Conservation (phyloP, 2,888 invertebrate genomes). For the Rugalucina vietnamica region DNA sequence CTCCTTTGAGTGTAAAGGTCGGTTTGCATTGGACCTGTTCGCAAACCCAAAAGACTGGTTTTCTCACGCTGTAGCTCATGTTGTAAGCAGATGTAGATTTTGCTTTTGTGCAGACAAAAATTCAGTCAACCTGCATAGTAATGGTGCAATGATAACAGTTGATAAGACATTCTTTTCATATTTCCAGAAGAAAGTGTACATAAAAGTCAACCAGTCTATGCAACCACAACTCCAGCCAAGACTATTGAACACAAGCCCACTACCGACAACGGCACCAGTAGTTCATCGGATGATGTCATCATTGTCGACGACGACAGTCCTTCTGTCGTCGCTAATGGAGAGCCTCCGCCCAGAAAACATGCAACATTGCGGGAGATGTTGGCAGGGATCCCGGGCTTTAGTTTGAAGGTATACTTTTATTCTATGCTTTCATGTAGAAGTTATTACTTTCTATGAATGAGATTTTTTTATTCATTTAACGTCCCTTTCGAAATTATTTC, state of each 20-base stretch:
- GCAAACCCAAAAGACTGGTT: too few relatives aligned
- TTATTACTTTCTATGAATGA: too few relatives aligned
- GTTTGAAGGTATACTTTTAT: constrained; percentile 79
- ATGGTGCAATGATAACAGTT: too few relatives aligned
- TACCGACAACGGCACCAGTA: neutral
- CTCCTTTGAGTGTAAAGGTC: too few relatives aligned
- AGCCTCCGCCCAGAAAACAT: constrained; percentile 55
- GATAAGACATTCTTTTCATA: too few relatives aligned
- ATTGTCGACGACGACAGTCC: neutral
- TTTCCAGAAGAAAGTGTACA: neutral
- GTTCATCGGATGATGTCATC: neutral
- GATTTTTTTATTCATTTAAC: too few relatives aligned
- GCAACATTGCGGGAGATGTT: constrained; percentile 76
- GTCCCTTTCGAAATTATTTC: too few relatives aligned
- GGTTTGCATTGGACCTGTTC: too few relatives aligned
- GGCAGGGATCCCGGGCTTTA: constrained; percentile 78
- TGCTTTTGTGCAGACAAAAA: too few relatives aligned
- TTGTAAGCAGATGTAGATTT: constrained; percentile 9
- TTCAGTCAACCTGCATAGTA: too few relatives aligned
- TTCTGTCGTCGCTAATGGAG: constrained; percentile 47
- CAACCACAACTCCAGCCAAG: neutral
- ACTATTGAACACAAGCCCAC: neutral
- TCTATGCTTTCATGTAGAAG: too few relatives aligned
- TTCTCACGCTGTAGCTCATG: too few relatives aligned
- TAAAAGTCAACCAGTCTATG: neutral